Conservation (phyloP, 2,797 vertebrate genomes). For the Clamator glandarius region DNA sequence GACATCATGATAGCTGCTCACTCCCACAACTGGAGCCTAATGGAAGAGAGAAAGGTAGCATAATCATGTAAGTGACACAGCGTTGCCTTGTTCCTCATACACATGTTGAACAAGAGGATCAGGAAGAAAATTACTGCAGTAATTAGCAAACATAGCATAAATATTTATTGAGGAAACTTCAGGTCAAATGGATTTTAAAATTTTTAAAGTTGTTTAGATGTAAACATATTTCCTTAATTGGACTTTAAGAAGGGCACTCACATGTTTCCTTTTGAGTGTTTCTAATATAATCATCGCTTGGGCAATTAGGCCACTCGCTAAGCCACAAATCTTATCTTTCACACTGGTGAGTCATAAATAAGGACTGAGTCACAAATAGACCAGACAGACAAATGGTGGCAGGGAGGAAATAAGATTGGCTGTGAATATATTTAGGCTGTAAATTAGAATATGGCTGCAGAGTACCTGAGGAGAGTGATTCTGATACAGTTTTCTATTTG, state of each 20-base stretch:
- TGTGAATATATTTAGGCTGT: constrained; percentile 49
- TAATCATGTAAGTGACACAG: neutral
- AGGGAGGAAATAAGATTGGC: constrained; percentile 55
- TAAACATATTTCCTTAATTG: constrained; percentile 42
- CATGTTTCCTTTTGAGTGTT: constrained; percentile 31
- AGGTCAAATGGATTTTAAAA: neutral
- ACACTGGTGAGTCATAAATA: constrained; percentile 59
- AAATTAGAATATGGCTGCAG: constrained; percentile 29
- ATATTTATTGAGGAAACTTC: constrained; percentile 33
- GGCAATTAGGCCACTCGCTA: constrained; percentile 54
- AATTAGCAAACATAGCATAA: constrained; percentile 17
- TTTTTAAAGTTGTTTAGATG: constrained; percentile 21
- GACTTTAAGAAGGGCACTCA: constrained; percentile 25
- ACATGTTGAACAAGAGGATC: neutral
- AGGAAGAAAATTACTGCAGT: neutral
- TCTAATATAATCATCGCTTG: constrained; percentile 45
- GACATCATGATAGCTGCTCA: neutral
- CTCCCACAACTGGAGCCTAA: neutral
- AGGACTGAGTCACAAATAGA: constrained; percentile 62
- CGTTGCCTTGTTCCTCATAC: neutral
- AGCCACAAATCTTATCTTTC: constrained; percentile 70
- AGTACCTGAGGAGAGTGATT: constrained; percentile 32
- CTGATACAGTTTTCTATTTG: neutral
- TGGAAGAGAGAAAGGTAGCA: neutral
- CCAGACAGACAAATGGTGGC: constrained; percentile 64